A percentile compares a stretch with the other conserved stretches of the same genome.
These are phyloP conservation scores for Cossypha niveicapilla DNA, from an alignment of 2,797 vertebrate species.

Conservation along the genomic window DNA sequence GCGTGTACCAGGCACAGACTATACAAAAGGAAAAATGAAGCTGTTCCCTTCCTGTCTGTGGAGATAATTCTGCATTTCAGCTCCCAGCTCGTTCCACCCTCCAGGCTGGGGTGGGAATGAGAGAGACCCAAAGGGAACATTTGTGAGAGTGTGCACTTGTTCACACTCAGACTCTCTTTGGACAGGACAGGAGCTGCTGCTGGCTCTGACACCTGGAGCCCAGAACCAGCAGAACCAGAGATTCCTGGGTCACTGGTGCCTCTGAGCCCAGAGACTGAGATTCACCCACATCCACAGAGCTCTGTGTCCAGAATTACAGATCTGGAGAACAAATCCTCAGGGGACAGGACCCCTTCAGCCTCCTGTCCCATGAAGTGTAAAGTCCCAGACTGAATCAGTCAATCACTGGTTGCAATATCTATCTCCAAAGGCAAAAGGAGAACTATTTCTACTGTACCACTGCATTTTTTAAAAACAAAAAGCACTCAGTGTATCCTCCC, in stretches of 20 bases:
- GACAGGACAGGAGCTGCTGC: not conserved
- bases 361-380: not conserved
- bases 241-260: not conserved
- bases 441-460: not conserved
- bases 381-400: not conserved
- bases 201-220: not conserved
- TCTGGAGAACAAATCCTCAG: not conserved
- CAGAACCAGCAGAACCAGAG: not conserved
- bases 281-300: not conserved
- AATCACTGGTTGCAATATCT: not conserved
- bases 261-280: accelerated
- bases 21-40: not conserved
- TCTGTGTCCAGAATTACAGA: not conserved
- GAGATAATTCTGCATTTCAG: not conserved
- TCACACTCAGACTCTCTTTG: not conserved
- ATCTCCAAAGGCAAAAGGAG: not conserved
- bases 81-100: not conserved
- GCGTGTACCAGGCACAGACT: not conserved
- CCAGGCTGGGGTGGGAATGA: not conserved
- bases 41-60: not conserved
- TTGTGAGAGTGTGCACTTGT: accelerated
- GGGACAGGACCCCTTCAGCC: not conserved
- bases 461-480: not conserved
- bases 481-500: not conserved
- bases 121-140: not conserved